Evolutionary conservation across 1,140 invertebrate genomes (phyloP).

Genomic region (Caenorhabditis inopinata): DNA sequence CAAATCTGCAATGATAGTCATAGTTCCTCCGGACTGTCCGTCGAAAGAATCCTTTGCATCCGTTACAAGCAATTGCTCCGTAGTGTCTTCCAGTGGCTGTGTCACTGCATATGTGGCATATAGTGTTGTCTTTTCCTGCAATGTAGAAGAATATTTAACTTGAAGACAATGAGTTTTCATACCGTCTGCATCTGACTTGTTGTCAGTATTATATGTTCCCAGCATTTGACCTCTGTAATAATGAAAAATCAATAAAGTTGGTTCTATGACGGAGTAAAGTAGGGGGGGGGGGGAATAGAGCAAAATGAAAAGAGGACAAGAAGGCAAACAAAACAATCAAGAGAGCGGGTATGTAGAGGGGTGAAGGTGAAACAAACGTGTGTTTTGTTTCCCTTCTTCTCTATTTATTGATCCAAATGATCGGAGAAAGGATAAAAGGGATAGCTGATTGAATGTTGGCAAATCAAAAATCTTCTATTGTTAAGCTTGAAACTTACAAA

Average conservation of each 20-base stretch:
- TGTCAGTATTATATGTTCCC: not conserved
- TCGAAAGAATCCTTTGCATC: conserved; percentile 76
- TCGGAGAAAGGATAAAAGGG: not conserved
- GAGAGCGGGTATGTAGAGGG: conserved; percentile 12
- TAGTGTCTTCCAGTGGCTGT: conserved; percentile 72
- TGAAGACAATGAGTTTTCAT: not conserved
- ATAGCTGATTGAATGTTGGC: not conserved
- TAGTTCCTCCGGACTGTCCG: conserved; percentile 91
- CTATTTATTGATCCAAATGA: not conserved
- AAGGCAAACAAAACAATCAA: conserved; percentile 32
- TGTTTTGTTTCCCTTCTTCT: conserved; percentile 22
- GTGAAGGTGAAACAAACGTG: conserved; percentile 24
- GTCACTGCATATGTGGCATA: conserved; percentile 60
- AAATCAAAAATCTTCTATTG: too few species aligned
- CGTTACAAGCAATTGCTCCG: conserved; percentile 86
- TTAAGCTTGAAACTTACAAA: too few species aligned
- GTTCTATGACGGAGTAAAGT: not conserved
- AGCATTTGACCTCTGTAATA: conserved; percentile 27
- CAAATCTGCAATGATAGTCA: conserved; percentile 90
- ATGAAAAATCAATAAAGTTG: conserved; percentile 19
- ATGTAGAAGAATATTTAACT: not conserved
- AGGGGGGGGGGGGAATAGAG: not conserved
- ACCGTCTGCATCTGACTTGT: not conserved
- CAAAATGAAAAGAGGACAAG: conserved; percentile 23
- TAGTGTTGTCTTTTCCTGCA: conserved; percentile 38